phyloP scores from a whole-genome alignment of 2,888 invertebrate genomes.

The Tridacna gigas region DNA sequence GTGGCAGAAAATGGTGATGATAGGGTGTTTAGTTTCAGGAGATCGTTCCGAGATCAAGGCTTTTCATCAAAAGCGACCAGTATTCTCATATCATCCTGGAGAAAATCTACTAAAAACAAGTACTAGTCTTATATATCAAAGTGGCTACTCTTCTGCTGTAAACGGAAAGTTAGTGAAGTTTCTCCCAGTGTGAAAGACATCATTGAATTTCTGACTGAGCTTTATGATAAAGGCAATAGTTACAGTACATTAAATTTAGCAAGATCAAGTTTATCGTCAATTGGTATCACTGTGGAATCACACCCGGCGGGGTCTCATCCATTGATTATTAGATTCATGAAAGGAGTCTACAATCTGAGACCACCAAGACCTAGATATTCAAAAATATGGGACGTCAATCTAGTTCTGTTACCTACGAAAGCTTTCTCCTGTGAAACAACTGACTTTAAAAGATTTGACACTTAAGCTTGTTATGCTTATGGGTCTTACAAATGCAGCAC shows the following conservation, averaged over 20 bases:
- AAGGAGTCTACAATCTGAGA: conserved; percentile 9
- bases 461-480: conserved; percentile 43
- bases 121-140: conserved; percentile 31
- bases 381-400: conserved; percentile 11
- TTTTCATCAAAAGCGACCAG: conserved; percentile 30
- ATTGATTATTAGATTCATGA: no score
- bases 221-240: conserved; percentile 22
- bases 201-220: conserved; percentile 35
- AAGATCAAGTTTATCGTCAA: conserved; percentile 24
- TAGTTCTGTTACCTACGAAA: conserved; percentile 17
- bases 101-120: conserved; percentile 21
- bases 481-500: conserved; percentile 20
- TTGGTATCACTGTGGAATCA: conserved; percentile 5
- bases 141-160: conserved; percentile 36
- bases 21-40: no score
- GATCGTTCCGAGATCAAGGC: conserved; percentile 7
- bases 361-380: conserved; percentile 9
- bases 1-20: conserved; percentile 23
- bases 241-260: conserved; percentile 40
- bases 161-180: conserved; percentile 30
- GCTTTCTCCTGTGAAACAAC: conserved; percentile 9
- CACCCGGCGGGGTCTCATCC: conserved; percentile 15
- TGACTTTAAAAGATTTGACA: conserved; percentile 37
- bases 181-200: conserved; percentile 23
- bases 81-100: conserved; percentile 21